Evolutionary conservation across 2,113 vertebrate species (phyloP), one percentile per base, ranked within the genome.

Genomic region (Fregata magnificens): DNA sequence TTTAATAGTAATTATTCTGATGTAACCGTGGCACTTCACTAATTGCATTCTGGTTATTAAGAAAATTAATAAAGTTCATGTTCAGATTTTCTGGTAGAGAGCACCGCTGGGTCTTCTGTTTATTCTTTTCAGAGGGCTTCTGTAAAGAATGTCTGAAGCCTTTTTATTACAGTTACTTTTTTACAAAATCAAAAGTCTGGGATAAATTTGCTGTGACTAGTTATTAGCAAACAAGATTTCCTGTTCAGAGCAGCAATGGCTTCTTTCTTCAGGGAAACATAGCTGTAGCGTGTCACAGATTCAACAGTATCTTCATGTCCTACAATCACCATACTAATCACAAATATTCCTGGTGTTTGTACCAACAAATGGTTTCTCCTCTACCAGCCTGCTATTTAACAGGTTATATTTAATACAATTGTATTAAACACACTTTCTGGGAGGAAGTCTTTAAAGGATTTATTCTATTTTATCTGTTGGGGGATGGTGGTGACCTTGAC

Each of bases 11-110:
- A 93, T 92, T 87, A 73, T 82, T 87, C 42, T 3, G 12, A 44
- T 73, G 10, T 67, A 88, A 74, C 16, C 92, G 42, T 44, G 82
- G 12, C 31, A 72, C 34, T 91, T 52, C 29, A 66, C 72, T 94
- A 78, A 67, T 92, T 86, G 25, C 16, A 72, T 95, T 92, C 70
- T 86, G 53, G 69, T 82, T 96, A 90, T 95, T 95, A 95, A 87
- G 70, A 91, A 67, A 87, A 91, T 91, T 93, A 91, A 89, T 81
- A 92, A 95, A 89, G 52, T 85, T 93, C 31, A 42, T 50, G 45
- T 88, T 82, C 77, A 89, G 80, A 95, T 97, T 94, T 97, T 95
- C 81, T 94, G 70, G 73, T 95, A 89, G 49, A 83, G 29, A 93
- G 22, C 31, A 52, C 36, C 79, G 40, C 69, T 87, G 49, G 44